phyloP scores from a whole-genome alignment of 2,113 vertebrate genomes.

The Perccottus glenii region DNA sequence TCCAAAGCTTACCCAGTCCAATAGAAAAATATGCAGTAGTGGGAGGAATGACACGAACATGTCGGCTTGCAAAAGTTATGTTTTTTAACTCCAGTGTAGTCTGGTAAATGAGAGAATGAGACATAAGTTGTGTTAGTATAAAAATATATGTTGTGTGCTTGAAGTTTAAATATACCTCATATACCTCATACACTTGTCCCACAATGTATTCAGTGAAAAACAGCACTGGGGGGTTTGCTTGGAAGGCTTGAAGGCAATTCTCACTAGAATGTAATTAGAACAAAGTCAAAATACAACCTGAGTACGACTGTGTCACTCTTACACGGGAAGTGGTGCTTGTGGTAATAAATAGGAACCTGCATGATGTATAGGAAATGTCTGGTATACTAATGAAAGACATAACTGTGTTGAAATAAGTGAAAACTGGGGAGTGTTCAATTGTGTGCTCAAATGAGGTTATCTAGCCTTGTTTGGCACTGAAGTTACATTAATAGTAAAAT shows the following conservation, averaged over 20 bases:
- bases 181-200: conserved; percentile 90
- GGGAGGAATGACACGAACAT: conserved; percentile 86
- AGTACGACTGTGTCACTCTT: neutral
- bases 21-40: conserved; percentile 85
- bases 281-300: conserved; percentile 22
- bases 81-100: conserved; percentile 87
- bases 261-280: conserved; percentile 54
- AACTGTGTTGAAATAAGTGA: no score
- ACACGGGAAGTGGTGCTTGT: conserved; percentile 21
- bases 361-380: neutral
- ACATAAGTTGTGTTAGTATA: neutral
- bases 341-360: neutral
- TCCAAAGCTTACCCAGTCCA: conserved; percentile 84
- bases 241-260: conserved; percentile 81
- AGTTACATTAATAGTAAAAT: no score
- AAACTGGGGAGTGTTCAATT: no score
- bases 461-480: no score
- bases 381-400: no score
- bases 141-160: neutral
- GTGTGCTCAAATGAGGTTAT: no score
- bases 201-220: conserved; percentile 86
- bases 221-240: conserved; percentile 82
- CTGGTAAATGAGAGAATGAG: conserved; percentile 63
- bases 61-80: conserved; percentile 83
- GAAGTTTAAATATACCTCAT: conserved; percentile 79